A percentile compares a stretch with the other conserved stretches of the same genome.
These are phyloP conservation scores for Bos taurus DNA, from an alignment of 2,113 vertebrate species.

Conservation along the genomic window DNA sequence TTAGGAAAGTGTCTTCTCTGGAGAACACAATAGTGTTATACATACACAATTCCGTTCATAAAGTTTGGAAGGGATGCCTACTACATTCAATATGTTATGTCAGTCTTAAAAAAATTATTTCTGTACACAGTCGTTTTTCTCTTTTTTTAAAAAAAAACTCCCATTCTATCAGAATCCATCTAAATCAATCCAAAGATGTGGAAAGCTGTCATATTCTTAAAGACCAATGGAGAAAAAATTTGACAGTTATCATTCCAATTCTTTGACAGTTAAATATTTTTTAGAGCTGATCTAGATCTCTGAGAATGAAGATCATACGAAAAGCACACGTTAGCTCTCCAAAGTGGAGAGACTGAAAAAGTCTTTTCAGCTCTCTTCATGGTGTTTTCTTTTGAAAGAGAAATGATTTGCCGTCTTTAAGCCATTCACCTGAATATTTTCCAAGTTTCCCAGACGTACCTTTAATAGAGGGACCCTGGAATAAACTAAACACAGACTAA, in stretches of 20 bases:
- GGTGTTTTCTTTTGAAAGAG: background rate
- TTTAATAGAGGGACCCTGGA: background rate
- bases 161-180: background rate
- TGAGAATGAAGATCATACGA: no score
- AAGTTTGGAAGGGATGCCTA: background rate
- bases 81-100: background rate
- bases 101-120: background rate
- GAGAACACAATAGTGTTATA: background rate
- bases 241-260: background rate
- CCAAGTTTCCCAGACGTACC: background rate
- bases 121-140: background rate
- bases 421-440: background rate
- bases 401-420: background rate
- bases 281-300: background rate
- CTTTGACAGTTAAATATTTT: background rate
- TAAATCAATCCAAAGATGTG: background rate
- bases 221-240: background rate
- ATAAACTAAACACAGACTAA: fast-evolving
- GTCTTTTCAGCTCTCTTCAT: fast-evolving
- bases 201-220: background rate
- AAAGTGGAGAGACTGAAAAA: fast-evolving
- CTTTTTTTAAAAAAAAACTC: background rate
- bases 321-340: no score
- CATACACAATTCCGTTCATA: background rate
- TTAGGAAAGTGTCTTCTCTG: background rate